Conservation (phyloP, 1,140 invertebrate species). For the Paramacrobiotus metropolitanus region DNA sequence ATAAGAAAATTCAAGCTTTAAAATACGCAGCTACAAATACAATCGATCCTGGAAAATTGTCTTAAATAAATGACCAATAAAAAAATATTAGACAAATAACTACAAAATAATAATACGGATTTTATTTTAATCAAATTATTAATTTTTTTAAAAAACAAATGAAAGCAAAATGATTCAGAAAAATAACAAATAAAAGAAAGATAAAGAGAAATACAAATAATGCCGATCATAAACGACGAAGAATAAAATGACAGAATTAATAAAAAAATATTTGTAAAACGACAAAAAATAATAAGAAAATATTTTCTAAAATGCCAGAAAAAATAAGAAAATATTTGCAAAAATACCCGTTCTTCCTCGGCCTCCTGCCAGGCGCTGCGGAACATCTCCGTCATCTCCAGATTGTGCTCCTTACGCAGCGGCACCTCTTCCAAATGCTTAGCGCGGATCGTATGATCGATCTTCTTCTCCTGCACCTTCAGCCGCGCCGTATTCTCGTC, state of each 20-base stretch:
- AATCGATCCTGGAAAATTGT: too few species aligned
- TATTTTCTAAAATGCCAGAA: not conserved
- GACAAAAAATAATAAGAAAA: not conserved
- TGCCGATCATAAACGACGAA: not conserved
- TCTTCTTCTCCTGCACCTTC: constrained; percentile 20
- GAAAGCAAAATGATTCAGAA: too few species aligned
- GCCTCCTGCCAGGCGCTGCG: not conserved
- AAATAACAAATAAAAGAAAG: too few species aligned
- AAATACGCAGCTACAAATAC: too few species aligned
- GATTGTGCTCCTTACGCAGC: constrained; percentile 12
- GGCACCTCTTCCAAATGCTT: constrained; percentile 18
- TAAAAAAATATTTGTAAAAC: not conserved
- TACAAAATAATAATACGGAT: too few species aligned
- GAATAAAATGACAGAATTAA: not conserved
- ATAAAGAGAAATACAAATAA: too few species aligned
- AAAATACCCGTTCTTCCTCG: not conserved
- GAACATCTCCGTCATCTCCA: not conserved
- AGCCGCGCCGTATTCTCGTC: constrained; percentile 17
- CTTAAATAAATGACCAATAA: too few species aligned
- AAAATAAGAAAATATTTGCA: not conserved
- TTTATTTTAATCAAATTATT: too few species aligned
- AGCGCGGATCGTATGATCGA: constrained; percentile 17
- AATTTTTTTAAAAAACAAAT: too few species aligned
- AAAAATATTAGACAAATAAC: too few species aligned
- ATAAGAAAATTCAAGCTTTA: too few species aligned